phyloP scores from a whole-genome alignment of 35 echinoderm and acorn worm species.

The Chiridota heheva region DNA sequence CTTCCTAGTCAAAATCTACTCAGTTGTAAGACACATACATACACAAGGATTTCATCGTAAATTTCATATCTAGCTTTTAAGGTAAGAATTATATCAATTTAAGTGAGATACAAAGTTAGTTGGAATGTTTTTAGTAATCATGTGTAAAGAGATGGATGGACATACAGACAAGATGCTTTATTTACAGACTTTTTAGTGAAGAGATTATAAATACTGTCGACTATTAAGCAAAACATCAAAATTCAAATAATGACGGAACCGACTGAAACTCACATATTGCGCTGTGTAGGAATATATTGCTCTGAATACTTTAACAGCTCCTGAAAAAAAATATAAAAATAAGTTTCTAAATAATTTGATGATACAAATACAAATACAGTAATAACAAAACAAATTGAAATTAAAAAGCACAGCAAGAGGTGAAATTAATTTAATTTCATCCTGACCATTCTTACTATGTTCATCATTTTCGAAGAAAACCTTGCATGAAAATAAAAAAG shows the following conservation, averaged over 20 bases:
- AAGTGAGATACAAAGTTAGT: not conserved
- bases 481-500: too few relatives aligned
- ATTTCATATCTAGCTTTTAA: too few relatives aligned
- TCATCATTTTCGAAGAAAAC: too few relatives aligned
- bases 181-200: not conserved
- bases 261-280: constrained; percentile 32
- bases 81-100: not conserved
- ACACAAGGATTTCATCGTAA: too few relatives aligned
- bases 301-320: constrained; percentile 40
- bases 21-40: too few relatives aligned
- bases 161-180: not conserved
- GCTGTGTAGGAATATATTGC: constrained; percentile 40
- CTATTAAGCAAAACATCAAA: not conserved
- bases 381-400: too few relatives aligned
- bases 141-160: not conserved
- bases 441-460: too few relatives aligned
- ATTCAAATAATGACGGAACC: not conserved
- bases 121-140: not conserved
- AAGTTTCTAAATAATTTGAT: too few relatives aligned
- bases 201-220: not conserved
- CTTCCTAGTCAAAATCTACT: too few relatives aligned
- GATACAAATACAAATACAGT: too few relatives aligned
- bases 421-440: too few relatives aligned
- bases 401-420: too few relatives aligned
- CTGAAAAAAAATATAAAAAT: constrained; percentile 10